phyloP scores from a whole-genome alignment of 2,797 vertebrate genomes.

The Pseudopleuronectes americanus region DNA sequence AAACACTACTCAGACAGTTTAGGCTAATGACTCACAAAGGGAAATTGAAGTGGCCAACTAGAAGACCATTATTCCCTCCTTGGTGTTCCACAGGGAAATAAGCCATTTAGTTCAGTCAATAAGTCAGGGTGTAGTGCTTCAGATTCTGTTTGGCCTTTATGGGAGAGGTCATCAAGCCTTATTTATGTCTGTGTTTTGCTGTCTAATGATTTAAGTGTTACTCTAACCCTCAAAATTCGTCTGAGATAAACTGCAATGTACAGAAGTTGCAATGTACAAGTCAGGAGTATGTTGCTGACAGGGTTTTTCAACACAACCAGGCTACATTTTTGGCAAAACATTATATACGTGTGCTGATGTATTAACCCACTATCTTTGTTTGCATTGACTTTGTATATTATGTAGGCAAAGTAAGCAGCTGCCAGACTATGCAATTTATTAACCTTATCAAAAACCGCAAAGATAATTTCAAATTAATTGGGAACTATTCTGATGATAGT shows the following conservation, averaged over 20 bases:
- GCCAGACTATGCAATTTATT: too few species aligned
- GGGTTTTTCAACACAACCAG: too few species aligned
- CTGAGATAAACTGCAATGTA: not conserved
- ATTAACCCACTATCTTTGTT: too few species aligned
- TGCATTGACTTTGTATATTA: too few species aligned
- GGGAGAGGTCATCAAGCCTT: slow-evolving; percentile 47
- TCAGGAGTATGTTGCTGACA: too few species aligned
- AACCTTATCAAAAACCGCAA: too few species aligned
- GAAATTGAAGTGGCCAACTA: slow-evolving; percentile 50
- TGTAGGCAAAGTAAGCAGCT: too few species aligned
- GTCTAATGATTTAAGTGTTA: slow-evolving; percentile 21
- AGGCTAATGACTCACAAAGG: slow-evolving; percentile 35
- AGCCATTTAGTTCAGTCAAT: slow-evolving; percentile 71
- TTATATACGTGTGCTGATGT: too few species aligned
- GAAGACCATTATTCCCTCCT: slow-evolving; percentile 49
- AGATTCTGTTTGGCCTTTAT: slow-evolving; percentile 47
- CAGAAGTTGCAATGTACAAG: too few species aligned
- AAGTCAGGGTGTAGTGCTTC: slow-evolving; percentile 60
- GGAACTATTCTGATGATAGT: too few species aligned
- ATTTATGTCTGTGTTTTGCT: slow-evolving; percentile 3
- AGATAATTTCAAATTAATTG: too few species aligned
- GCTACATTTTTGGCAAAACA: too few species aligned
- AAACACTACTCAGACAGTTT: slow-evolving; percentile 18
- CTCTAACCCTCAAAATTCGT: slow-evolving; percentile 2
- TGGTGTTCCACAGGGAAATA: slow-evolving; percentile 57